phyloP scores from a whole-genome alignment of 2,888 invertebrate genomes.

The Reticulitermes lucifugus region DNA sequence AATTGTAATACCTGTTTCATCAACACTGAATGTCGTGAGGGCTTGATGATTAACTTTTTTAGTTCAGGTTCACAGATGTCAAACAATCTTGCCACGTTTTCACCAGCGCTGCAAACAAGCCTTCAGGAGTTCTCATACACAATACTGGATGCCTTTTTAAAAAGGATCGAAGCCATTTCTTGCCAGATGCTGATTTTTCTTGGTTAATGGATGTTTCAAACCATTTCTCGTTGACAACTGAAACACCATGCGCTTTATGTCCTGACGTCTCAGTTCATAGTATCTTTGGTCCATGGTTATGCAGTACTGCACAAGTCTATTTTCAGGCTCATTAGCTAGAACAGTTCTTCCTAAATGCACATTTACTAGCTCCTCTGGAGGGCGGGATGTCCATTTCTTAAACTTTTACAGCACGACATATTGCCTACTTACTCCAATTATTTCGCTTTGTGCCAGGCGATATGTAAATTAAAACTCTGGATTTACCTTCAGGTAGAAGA shows the following conservation, averaged over 20 bases:
- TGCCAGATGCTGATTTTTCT: constrained; percentile 5
- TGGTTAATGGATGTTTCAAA: neutral
- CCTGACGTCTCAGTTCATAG: no score
- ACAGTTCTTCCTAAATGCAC: no score
- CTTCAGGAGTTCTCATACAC: constrained; percentile 48
- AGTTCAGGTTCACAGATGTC: constrained; percentile 6
- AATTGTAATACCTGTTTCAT: constrained; percentile 37
- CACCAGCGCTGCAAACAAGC: constrained; percentile 46
- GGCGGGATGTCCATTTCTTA: no score
- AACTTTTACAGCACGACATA: no score
- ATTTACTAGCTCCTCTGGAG: no score
- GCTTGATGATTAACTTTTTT: constrained; percentile 8
- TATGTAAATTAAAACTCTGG: no score
- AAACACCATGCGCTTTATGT: neutral
- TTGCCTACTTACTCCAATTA: no score
- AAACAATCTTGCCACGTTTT: constrained; percentile 1
- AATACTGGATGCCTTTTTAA: constrained; percentile 48
- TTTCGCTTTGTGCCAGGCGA: no score
- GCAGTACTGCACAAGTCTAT: no score
- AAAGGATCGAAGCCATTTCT: constrained; percentile 51
- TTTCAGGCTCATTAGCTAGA: no score
- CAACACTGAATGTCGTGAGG: constrained; percentile 22
- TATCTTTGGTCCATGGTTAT: no score
- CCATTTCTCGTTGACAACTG: neutral
- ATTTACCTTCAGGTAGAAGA: no score